Evolutionary conservation across 2,888 invertebrate species (phyloP).

Genomic region (Amorpha juglandis): DNA sequence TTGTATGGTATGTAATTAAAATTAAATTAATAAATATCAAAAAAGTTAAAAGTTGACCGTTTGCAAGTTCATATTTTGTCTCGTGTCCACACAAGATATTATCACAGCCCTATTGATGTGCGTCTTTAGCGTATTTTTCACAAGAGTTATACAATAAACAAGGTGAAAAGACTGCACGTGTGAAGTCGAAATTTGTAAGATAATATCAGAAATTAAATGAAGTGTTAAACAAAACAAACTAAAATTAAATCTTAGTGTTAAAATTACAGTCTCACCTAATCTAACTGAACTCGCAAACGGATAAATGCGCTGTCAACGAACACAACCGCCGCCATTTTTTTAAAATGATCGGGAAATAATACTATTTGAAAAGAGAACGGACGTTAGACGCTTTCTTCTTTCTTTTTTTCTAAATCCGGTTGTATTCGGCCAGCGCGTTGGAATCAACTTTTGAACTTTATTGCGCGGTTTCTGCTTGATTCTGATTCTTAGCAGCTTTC

Average conservation of each 20-base stretch:
- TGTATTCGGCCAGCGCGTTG: conserved; percentile 35
- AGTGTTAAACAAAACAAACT: conserved; percentile 28
- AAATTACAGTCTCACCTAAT: conserved; percentile 46
- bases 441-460: conserved; percentile 52
- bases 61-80: conserved; percentile 57
- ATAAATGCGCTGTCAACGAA: conserved; percentile 46
- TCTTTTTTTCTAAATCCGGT: conserved; percentile 32
- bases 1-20: conserved; percentile 74
- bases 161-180: conserved; percentile 48
- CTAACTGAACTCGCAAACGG: conserved; percentile 56
- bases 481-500: conserved; percentile 59
- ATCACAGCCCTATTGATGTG: conserved; percentile 82
- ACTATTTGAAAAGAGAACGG: conserved; percentile 27
- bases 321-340: conserved; percentile 42
- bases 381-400: conserved; percentile 32
- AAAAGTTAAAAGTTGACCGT: conserved; percentile 57
- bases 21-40: conserved; percentile 46
- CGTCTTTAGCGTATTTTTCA: conserved; percentile 48
- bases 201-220: conserved; percentile 24
- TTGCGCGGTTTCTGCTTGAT: conserved; percentile 73
- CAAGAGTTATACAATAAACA: conserved; percentile 3
- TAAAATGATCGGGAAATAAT: conserved; percentile 34
- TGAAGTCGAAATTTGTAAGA: conserved; percentile 27
- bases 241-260: conserved; percentile 36
- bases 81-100: conserved; percentile 58